phyloP scores from a whole-genome alignment of 37 sponge, comb jelly and placozoan genomes.

The Crambe crambe region DNA sequence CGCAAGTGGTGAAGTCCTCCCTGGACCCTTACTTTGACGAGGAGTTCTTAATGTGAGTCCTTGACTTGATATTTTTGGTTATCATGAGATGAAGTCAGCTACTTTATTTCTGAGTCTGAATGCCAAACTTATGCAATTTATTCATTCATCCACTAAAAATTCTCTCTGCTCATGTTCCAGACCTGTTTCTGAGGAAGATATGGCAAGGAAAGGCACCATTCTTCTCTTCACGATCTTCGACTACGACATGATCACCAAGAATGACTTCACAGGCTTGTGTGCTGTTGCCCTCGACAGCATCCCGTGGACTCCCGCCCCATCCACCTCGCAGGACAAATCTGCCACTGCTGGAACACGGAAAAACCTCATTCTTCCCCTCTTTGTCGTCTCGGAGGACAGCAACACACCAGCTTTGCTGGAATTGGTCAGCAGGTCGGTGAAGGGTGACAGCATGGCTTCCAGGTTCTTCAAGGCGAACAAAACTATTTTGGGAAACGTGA shows the following conservation, averaged over 20 bases:
- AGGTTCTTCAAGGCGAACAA: slow-evolving; percentile 19
- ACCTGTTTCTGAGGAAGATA: slow-evolving; percentile 11
- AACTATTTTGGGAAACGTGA: slow-evolving; percentile 1
- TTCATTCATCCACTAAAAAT: too few relatives aligned
- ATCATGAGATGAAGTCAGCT: neutral
- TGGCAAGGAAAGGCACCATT: slow-evolving; percentile 37
- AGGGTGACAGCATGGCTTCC: neutral
- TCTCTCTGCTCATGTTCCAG: too few relatives aligned
- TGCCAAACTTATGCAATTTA: too few relatives aligned
- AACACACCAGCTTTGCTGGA: neutral
- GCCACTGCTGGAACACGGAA: neutral
- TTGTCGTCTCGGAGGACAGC: neutral
- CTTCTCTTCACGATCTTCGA: slow-evolving; percentile 53
- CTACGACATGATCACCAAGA: slow-evolving; percentile 45
- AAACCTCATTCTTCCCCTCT: slow-evolving; percentile 42
- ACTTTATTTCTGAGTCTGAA: neutral
- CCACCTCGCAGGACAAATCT: neutral
- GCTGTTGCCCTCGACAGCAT: slow-evolving; percentile 39
- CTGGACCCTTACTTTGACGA: slow-evolving; percentile 58
- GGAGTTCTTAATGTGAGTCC: slow-evolving; percentile 50
- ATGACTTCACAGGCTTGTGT: slow-evolving; percentile 59
- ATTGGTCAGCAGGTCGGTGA: neutral
- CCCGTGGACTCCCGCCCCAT: too few relatives aligned
- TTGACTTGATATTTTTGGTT: too few relatives aligned
- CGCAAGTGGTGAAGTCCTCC: slow-evolving; percentile 26